Evolutionary conservation across 2,888 invertebrate species (phyloP).

Genomic region (Xylocampa areola): DNA sequence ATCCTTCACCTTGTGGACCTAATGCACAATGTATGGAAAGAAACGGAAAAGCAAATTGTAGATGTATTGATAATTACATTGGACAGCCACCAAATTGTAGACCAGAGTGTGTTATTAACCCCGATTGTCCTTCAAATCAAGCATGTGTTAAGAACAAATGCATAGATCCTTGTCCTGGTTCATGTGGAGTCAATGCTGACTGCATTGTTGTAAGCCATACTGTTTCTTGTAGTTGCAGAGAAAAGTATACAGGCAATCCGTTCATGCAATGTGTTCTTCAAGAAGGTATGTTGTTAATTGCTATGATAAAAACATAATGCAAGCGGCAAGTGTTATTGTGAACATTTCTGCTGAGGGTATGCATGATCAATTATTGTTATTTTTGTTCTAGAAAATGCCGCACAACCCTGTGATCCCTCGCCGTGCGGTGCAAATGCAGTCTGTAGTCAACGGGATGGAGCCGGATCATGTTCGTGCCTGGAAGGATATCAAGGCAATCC

Average conservation of each 20-base stretch:
- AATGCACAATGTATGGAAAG: constrained; percentile 93
- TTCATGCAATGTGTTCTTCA: constrained; percentile 93
- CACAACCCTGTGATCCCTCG: constrained; percentile 95
- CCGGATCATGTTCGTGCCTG: constrained; percentile 94
- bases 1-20: constrained; percentile 95
- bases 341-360: not conserved
- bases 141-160: constrained; percentile 95
- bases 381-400: constrained; percentile 85
- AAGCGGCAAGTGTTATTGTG: too few relatives aligned
- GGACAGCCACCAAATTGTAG: constrained; percentile 95
- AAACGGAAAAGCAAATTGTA: constrained; percentile 92
- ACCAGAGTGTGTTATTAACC: constrained; percentile 95
- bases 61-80: constrained; percentile 93
- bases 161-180: constrained; percentile 94
- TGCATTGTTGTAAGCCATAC: constrained; percentile 94
- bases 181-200: constrained; percentile 94
- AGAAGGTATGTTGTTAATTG: constrained; percentile 77
- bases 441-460: constrained; percentile 93
- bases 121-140: constrained; percentile 93
- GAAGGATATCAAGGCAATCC: constrained; percentile 96
- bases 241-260: constrained; percentile 94
- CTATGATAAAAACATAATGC: not conserved
- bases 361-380: constrained; percentile 2
- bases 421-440: constrained; percentile 96
- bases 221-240: constrained; percentile 94